A percentile compares a stretch with the other conserved stretches of the same genome.
These are phyloP conservation scores for Pomatorhinus ruficollis DNA, from an alignment of 2,113 vertebrate genomes.

Conservation along the genomic window DNA sequence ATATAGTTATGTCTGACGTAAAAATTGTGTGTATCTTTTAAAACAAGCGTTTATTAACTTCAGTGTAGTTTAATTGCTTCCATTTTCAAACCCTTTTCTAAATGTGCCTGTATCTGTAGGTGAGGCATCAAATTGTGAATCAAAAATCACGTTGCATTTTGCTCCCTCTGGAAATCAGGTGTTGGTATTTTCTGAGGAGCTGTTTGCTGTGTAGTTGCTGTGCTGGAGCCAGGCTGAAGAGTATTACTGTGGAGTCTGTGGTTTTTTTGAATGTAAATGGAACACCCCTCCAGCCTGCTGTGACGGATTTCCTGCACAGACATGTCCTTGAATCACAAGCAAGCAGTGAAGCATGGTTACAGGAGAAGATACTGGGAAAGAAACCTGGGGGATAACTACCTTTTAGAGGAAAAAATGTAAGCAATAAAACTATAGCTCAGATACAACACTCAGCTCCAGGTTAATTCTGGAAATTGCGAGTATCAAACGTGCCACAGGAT, in stretches of 20 bases:
- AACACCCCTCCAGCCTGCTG: constrained; percentile 7
- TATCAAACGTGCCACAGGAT: neutral
- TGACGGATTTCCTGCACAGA: constrained; percentile 17
- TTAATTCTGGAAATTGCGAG: neutral
- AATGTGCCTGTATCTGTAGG: neutral
- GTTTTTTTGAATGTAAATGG: neutral
- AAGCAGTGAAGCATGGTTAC: constrained; percentile 2
- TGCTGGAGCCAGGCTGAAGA: neutral
- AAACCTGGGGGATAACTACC: neutral
- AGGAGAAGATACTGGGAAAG: neutral
- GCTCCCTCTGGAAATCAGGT: neutral
- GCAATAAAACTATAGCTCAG: neutral
- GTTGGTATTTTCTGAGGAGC: constrained; percentile 16
- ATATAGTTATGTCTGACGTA: neutral
- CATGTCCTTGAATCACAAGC: constrained; percentile 17
- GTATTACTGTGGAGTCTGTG: neutral
- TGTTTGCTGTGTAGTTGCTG: neutral
- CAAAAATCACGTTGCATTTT: constrained; percentile 19
- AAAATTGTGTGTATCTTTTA: neutral
- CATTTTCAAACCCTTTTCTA: neutral
- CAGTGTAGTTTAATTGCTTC: neutral
- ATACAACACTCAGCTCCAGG: neutral
- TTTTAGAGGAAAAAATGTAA: constrained; percentile 21
- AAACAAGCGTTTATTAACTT: neutral
- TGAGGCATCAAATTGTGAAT: neutral